Conservation (phyloP, 1,140 invertebrate genomes). For the Asobara japonica region DNA sequence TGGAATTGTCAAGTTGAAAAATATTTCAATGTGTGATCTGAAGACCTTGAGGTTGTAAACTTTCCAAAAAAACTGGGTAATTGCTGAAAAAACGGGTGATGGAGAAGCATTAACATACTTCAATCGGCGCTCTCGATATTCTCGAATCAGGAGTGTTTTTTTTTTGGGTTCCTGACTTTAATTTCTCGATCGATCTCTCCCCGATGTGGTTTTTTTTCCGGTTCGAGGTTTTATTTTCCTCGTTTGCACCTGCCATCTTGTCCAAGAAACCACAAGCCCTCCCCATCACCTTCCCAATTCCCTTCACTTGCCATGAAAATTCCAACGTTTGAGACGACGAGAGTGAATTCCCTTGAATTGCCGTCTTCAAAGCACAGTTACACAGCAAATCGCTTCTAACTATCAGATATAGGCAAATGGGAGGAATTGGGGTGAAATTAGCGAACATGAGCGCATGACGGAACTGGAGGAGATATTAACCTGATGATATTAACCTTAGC, state of each 20-base stretch:
- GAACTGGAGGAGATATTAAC: not conserved
- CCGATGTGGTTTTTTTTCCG: too few species aligned
- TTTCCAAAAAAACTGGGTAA: too few species aligned
- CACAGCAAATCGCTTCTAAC: not conserved
- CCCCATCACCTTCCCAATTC: not conserved
- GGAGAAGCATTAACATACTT: too few species aligned
- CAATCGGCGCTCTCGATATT: too few species aligned
- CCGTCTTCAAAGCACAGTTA: not conserved
- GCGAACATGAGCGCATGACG: not conserved
- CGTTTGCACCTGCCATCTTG: constrained; percentile 17
- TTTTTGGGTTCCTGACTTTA: not conserved
- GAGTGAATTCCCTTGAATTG: not conserved
- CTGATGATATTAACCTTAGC: too few species aligned
- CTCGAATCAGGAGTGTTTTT: too few species aligned
- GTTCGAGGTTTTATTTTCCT: too few species aligned
- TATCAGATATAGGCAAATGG: not conserved
- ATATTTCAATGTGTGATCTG: too few species aligned
- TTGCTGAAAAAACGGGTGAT: too few species aligned
- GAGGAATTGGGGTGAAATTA: not conserved
- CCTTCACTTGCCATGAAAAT: not conserved
- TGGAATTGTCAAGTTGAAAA: too few species aligned
- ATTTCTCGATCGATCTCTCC: constrained; percentile 25
- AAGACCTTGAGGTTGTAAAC: too few species aligned
- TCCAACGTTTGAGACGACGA: not conserved
- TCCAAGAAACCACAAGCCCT: not conserved